These are phyloP conservation scores for Platyscapa corneri DNA, from an alignment of 1,140 invertebrate species.

Conservation along the genomic window DNA sequence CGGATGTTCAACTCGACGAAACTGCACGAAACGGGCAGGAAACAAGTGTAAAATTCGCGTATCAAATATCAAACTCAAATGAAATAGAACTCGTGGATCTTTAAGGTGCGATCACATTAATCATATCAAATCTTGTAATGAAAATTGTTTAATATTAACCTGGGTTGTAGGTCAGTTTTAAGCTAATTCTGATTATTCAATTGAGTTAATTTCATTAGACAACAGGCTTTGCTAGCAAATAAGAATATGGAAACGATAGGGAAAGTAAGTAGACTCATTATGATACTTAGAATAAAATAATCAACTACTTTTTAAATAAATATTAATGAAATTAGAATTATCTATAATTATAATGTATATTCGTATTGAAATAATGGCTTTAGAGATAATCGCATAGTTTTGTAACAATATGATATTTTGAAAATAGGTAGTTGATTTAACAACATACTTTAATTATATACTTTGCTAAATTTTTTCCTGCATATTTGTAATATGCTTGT, in stretches of 20 bases:
- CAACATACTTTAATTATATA: not conserved
- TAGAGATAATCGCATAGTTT: not conserved
- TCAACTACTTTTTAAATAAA: not conserved
- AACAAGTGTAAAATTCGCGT: too few relatives aligned
- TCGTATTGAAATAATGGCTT: slow-evolving; percentile 2
- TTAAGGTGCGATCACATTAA: not conserved
- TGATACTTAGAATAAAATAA: not conserved
- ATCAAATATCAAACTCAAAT: not conserved
- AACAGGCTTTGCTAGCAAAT: not conserved
- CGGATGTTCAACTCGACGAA: not conserved
- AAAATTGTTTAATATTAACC: not conserved
- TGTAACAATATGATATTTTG: not conserved
- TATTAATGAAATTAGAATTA: not conserved
- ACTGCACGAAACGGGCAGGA: too few relatives aligned
- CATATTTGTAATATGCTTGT: not conserved
- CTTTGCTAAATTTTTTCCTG: not conserved
- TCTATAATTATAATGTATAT: not conserved
- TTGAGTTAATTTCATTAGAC: not conserved
- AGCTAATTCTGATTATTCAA: not conserved
- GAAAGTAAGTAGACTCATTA: not conserved
- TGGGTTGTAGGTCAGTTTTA: not conserved
- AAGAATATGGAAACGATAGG: not conserved
- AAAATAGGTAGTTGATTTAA: not conserved
- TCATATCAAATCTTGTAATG: not conserved
- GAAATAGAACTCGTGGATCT: not conserved